These are phyloP conservation scores for Tortrix viridana DNA, from an alignment of 2,888 invertebrate species.

Conservation along the genomic window DNA sequence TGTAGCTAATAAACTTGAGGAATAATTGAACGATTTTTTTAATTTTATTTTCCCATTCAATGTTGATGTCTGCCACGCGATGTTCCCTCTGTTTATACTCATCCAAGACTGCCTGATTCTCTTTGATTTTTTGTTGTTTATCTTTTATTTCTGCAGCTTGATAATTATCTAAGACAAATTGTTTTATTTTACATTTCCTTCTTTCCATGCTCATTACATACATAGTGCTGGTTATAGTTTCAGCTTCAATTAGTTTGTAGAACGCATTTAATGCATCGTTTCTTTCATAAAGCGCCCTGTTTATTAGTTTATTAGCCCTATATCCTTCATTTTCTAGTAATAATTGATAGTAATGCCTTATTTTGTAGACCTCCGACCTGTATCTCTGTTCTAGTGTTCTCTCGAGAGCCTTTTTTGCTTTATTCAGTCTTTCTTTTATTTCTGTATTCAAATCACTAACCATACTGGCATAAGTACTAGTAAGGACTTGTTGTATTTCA, in stretches of 20 bases:
- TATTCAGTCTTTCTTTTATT: slow-evolving; percentile 60
- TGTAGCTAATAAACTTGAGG: slow-evolving; percentile 73
- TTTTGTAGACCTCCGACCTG: slow-evolving; percentile 58
- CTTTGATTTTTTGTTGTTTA: slow-evolving; percentile 60
- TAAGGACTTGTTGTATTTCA: slow-evolving; percentile 58
- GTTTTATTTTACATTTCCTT: slow-evolving; percentile 72
- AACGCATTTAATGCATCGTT: slow-evolving; percentile 70
- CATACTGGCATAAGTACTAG: slow-evolving; percentile 57
- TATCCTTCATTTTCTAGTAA: slow-evolving; percentile 62
- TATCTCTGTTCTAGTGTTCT: slow-evolving; percentile 55
- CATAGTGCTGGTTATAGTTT: slow-evolving; percentile 70
- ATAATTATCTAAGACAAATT: slow-evolving; percentile 64
- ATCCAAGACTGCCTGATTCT: slow-evolving; percentile 55
- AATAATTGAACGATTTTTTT: slow-evolving; percentile 70
- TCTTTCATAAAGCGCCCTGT: slow-evolving; percentile 58
- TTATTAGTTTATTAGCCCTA: slow-evolving; percentile 58
- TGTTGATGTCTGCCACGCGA: slow-evolving; percentile 60
- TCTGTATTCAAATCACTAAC: slow-evolving; percentile 62
- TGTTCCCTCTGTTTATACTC: slow-evolving; percentile 54
- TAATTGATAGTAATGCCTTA: slow-evolving; percentile 66
- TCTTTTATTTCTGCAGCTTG: slow-evolving; percentile 60
- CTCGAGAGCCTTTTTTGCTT: slow-evolving; percentile 59
- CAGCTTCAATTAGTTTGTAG: slow-evolving; percentile 63
- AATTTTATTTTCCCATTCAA: slow-evolving; percentile 70
- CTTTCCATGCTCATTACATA: slow-evolving; percentile 73